Base-by-base conservation (phyloP, 2,888 invertebrate genomes). In the Mythimna ferrago region DNA sequence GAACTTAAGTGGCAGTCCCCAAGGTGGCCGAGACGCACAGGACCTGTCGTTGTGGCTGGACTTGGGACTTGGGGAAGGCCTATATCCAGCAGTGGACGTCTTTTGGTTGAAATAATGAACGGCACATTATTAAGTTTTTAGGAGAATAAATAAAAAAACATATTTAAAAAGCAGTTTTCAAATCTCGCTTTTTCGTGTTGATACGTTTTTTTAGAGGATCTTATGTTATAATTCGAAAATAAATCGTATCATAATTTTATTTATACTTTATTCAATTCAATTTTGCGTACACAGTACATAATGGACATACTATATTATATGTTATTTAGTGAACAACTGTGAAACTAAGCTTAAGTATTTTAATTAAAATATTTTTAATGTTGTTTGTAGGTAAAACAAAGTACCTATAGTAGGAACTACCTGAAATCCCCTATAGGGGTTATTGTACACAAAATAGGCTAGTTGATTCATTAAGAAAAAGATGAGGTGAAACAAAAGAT, bases 271-370 rank as follows among this genome's bases (percentile, higher is more conserved):
- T 63, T 21, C 26, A 38, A 21, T 54, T n/a, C 2, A 35, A 57
- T 4, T 63, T 38, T 58, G n/a, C n/a, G 3, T 64, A 51, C 32
- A 80, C 53, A 65, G 57, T 72, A 63, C 63, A 44, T 62, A 62
- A 41, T 53, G 6, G 38, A 56, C 41, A 54, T 62, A 26, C 32
- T 32, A 14, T 44, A 48, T 32, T 44, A 38, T 35, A 21, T 60
- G 32, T 79, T 79, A 54, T 26, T 32, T 53, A 62, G 53, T 66
- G 65, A 66, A 53, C 62, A 77, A 66, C 53, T 53, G 51, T 65
- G 26, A 57, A 66, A 64, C 16, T 76, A 64, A 62, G 38, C 19
- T 44, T 57, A 62, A 62, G 65, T 57, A 62, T 62, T 58, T 26
- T 32, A 48, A 38, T 54, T 78, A 6, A 53, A 78, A 76, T 26